Conservation (phyloP, 1,140 invertebrate species). For the Nasonia vitripennis region DNA sequence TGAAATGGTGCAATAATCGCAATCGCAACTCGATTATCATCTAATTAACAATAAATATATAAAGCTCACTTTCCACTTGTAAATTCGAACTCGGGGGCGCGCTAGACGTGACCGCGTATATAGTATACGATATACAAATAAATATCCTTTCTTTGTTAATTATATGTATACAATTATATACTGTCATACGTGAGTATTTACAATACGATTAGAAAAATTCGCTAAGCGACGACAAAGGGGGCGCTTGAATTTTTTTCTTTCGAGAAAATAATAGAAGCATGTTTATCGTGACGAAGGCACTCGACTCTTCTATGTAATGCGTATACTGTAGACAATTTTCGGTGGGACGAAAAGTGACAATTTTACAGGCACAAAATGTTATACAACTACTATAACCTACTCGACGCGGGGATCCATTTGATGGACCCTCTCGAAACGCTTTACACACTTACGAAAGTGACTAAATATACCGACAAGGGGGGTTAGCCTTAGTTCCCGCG, state of each 20-base stretch:
- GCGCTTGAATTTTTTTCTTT: too few relatives aligned
- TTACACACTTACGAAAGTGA: background rate
- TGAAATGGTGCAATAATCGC: background rate
- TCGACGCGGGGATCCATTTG: background rate
- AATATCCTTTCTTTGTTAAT: background rate
- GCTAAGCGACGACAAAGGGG: background rate
- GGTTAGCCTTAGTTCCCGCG: background rate
- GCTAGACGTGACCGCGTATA: background rate
- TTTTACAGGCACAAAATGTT: background rate
- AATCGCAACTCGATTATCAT: background rate
- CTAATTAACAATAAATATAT: conserved; percentile 12
- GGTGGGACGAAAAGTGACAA: background rate
- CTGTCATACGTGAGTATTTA: conserved; percentile 1
- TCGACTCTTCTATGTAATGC: too few relatives aligned
- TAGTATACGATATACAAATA: conserved; percentile 4
- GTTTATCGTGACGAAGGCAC: too few relatives aligned
- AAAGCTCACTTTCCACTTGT: background rate
- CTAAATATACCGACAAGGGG: background rate
- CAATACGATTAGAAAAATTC: background rate
- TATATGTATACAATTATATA: background rate
- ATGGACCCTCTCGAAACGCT: background rate
- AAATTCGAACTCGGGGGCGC: background rate
- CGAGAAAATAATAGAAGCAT: too few relatives aligned
- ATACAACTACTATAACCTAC: background rate
- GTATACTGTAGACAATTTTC: background rate